Evolutionary conservation across 2,113 vertebrate species (phyloP).

Genomic region (Mirza zaza): DNA sequence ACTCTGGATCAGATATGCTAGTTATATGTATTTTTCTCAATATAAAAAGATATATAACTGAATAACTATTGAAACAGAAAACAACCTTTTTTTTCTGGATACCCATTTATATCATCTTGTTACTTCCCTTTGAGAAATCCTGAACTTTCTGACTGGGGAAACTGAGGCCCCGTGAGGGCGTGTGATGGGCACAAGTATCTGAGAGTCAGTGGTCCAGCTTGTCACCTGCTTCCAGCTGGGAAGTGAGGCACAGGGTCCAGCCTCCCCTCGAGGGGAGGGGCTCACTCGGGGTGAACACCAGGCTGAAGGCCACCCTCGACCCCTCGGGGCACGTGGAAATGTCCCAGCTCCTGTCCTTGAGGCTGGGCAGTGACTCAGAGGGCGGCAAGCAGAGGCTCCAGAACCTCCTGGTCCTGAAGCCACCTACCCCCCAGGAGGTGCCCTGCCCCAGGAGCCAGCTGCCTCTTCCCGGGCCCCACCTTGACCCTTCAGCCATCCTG

Average conservation of each 20-base stretch:
- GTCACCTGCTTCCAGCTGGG: neutral
- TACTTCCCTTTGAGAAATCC: neutral
- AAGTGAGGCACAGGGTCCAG: neutral
- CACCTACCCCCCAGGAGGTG: rapidly evolving
- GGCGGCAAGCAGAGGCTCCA: no score
- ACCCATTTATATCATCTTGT: neutral
- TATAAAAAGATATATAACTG: neutral
- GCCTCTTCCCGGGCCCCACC: rapidly evolving
- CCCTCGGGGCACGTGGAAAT: neutral
- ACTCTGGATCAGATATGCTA: neutral
- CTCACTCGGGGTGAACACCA: rapidly evolving
- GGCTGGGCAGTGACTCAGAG: neutral
- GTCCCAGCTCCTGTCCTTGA: no score
- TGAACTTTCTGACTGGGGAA: neutral
- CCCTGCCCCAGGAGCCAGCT: rapidly evolving
- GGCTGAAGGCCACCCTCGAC: neutral
- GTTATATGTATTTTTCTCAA: neutral
- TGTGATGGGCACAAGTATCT: neutral
- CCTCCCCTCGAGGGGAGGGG: no score
- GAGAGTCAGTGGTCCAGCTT: neutral
- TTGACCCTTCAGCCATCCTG: neutral
- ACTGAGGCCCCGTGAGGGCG: neutral
- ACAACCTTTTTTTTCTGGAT: neutral
- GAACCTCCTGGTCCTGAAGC: neutral
- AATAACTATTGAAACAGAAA: neutral